A percentile compares a stretch with the other conserved stretches of the same genome.
phyloP scores from a whole-genome alignment of 1,140 invertebrate genomes.

The Sycobia sp. region DNA sequence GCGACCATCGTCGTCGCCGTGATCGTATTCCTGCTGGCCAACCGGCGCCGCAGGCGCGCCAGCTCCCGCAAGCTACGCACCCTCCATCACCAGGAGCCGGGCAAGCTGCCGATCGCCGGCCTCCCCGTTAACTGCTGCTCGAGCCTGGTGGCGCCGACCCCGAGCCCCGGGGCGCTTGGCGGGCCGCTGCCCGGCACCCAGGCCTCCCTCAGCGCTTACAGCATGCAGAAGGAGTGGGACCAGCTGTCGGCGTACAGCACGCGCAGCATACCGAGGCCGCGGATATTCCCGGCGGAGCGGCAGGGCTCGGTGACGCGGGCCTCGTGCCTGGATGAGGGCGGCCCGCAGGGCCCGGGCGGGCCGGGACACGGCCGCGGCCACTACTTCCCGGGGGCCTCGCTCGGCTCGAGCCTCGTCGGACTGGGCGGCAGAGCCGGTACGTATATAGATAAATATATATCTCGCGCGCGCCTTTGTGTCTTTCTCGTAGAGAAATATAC shows the following conservation, averaged over 20 bases:
- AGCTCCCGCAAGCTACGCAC: conserved; percentile 74
- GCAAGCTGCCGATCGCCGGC: conserved; percentile 68
- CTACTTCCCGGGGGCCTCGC: conserved; percentile 18
- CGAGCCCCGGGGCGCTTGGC: conserved; percentile 69
- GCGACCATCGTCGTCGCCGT: conserved; percentile 88
- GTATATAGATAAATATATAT: too few relatives aligned
- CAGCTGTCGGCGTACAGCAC: conserved; percentile 90
- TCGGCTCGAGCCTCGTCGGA: conserved; percentile 28
- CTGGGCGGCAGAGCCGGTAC: conserved; percentile 21
- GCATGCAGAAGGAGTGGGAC: conserved; percentile 89
- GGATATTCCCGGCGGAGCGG: conserved; percentile 78
- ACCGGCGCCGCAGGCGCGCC: conserved; percentile 64
- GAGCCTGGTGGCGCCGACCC: conserved; percentile 67
- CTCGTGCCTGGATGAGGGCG: conserved; percentile 69
- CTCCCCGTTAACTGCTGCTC: conserved; percentile 78
- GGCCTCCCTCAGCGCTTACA: conserved; percentile 79
- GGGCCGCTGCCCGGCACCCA: conserved; percentile 70
- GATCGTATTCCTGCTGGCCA: conserved; percentile 85
- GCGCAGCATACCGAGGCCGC: conserved; percentile 82
- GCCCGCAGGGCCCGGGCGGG: conserved; percentile 38
- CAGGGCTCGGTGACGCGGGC: conserved; percentile 68
- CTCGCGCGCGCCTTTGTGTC: not conserved
- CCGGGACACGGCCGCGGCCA: conserved; percentile 10
- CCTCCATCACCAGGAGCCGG: conserved; percentile 69
- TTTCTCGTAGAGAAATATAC: too few relatives aligned